Conservation (phyloP, 2,113 vertebrate genomes). For the Triplophysa rosa region DNA sequence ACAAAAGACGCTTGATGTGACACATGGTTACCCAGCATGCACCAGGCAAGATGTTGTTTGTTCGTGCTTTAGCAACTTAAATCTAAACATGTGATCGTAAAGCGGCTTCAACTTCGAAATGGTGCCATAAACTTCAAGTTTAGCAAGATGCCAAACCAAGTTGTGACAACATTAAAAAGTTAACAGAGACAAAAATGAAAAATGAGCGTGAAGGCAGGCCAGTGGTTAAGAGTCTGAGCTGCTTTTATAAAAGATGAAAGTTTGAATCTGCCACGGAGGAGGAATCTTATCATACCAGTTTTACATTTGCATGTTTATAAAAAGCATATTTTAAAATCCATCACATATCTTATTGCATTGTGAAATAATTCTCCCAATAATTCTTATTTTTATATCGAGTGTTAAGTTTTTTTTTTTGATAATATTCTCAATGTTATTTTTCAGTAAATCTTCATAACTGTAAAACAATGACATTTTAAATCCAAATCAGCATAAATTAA, state of each 20-base stretch:
- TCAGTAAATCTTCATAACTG: too few species aligned
- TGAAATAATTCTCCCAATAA: too few species aligned
- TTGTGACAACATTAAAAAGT: conserved; percentile 21
- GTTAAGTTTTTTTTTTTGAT: too few species aligned
- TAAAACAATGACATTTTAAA: too few species aligned
- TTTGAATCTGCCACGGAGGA: neutral
- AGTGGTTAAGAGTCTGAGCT: neutral
- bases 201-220: neutral
- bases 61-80: conserved; percentile 22
- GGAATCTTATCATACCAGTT: neutral
- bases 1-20: conserved; percentile 76
- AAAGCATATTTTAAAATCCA: too few species aligned
- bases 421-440: too few species aligned
- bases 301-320: too few species aligned
- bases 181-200: conserved; percentile 11
- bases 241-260: too few species aligned
- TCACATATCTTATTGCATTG: too few species aligned
- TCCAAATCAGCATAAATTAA: too few species aligned
- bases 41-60: conserved; percentile 49
- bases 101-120: conserved; percentile 5
- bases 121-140: conserved; percentile 24
- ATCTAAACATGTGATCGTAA: conserved; percentile 13
- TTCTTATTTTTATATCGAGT: too few species aligned
- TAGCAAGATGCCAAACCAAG: conserved; percentile 16
- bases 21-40: conserved; percentile 69